phyloP scores from a whole-genome alignment of 2,888 invertebrate genomes.

The Prosapia bicincta region DNA sequence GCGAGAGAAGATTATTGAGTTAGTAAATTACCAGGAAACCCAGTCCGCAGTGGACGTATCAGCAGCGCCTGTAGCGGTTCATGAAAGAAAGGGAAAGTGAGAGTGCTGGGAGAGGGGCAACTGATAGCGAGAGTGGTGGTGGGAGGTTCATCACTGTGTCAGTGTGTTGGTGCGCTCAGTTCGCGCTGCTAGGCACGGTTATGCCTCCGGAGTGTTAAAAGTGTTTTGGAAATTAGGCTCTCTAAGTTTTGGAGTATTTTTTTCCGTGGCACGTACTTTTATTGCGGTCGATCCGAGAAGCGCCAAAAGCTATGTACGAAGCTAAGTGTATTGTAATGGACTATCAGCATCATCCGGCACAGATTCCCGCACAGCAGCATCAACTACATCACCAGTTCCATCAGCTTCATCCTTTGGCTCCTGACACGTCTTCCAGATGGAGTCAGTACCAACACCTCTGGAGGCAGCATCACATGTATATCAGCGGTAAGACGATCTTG shows the following conservation, averaged over 20 bases:
- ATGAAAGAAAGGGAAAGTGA: conserved; percentile 27
- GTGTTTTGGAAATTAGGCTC: conserved; percentile 2
- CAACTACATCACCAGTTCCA: conserved; percentile 58
- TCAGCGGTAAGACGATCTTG: conserved; percentile 71
- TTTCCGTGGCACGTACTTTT: background rate
- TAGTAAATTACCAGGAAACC: conserved; percentile 19
- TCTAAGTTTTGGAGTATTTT: background rate
- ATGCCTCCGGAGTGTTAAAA: background rate
- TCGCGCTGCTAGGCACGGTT: conserved; percentile 15
- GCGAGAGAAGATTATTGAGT: background rate
- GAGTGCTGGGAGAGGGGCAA: background rate
- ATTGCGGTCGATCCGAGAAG: background rate
- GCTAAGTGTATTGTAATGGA: conserved; percentile 43
- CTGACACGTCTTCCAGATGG: conserved; percentile 52
- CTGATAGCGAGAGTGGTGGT: conserved; percentile 1
- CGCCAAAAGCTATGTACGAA: conserved; percentile 38
- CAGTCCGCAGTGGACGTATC: conserved; percentile 5
- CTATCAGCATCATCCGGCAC: conserved; percentile 38
- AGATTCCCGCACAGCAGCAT: conserved; percentile 21
- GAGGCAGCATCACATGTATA: conserved; percentile 68
- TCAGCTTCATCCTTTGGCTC: conserved; percentile 53
- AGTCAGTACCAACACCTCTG: conserved; percentile 73
- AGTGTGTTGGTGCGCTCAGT: conserved; percentile 19
- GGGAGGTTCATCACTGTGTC: conserved; percentile 5
- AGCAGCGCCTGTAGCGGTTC: conserved; percentile 21